These are phyloP conservation scores for Heloderma charlesbogerti DNA, from an alignment of 2,113 vertebrate species.

Conservation along the genomic window DNA sequence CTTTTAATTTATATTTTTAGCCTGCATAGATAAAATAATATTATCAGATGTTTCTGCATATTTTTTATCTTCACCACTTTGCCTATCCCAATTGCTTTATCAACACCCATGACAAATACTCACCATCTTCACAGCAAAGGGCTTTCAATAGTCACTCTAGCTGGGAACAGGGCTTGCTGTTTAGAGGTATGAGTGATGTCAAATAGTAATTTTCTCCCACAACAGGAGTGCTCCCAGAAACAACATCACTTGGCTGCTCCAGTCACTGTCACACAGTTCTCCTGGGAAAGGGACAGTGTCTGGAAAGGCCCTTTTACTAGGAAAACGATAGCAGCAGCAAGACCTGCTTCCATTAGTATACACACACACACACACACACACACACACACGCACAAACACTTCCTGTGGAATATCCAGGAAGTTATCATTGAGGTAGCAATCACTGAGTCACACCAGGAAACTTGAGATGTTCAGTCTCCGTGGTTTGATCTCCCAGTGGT, in stretches of 20 bases:
- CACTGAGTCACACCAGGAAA: background rate
- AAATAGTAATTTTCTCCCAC: background rate
- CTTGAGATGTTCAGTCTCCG: background rate
- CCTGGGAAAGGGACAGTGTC: background rate
- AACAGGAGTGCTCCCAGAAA: background rate
- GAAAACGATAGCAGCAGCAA: background rate
- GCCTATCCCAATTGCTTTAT: background rate
- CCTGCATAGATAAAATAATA: no score
- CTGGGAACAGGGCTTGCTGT: background rate
- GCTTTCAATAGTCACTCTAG: background rate
- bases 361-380: background rate
- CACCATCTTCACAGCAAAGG: background rate
- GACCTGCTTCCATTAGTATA: background rate
- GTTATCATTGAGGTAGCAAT: background rate
- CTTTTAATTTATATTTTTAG: no score
- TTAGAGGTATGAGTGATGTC: background rate
- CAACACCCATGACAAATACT: background rate
- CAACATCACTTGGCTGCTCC: background rate
- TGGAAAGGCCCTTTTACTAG: background rate
- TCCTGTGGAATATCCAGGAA: background rate
- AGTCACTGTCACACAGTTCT: background rate
- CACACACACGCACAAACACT: background rate
- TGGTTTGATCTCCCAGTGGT: background rate
- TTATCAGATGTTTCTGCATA: no score
- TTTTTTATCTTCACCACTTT: no score